phyloP scores from a whole-genome alignment of 2,113 vertebrate species.

The Lycaon pictus region DNA sequence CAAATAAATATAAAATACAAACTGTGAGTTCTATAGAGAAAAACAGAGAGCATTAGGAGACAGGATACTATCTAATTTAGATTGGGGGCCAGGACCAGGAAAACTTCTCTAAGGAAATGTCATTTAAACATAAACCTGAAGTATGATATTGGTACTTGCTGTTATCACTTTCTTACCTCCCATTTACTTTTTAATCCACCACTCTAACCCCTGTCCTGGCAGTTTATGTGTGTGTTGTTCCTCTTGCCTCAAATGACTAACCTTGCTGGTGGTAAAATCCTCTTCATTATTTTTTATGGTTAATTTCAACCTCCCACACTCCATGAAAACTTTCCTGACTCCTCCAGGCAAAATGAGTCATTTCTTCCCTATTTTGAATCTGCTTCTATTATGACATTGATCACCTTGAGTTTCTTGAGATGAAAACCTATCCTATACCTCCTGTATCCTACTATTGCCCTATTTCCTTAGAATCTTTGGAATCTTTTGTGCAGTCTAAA shows the following conservation, averaged over 20 bases:
- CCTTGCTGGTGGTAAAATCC: background rate
- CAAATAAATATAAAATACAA: background rate
- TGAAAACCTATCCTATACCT: background rate
- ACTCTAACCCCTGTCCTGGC: background rate
- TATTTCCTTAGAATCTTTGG: background rate
- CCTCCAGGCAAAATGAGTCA: background rate
- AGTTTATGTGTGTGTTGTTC: background rate
- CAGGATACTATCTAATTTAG: background rate
- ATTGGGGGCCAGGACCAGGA: background rate
- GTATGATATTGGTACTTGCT: background rate
- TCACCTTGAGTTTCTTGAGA: background rate
- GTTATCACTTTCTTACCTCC: background rate
- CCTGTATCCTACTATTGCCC: background rate
- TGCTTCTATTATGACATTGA: background rate
- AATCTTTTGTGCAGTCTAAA: background rate
- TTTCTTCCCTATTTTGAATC: background rate
- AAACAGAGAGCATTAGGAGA: background rate
- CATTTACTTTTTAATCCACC: background rate
- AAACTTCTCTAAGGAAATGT: background rate
- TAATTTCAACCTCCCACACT: background rate
- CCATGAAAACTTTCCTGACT: background rate
- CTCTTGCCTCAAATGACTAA: background rate
- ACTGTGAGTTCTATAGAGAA: background rate
- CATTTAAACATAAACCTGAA: background rate
- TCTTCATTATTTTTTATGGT: background rate